Conservation (phyloP, 2,888 invertebrate species). For the Amiota communis region DNA sequence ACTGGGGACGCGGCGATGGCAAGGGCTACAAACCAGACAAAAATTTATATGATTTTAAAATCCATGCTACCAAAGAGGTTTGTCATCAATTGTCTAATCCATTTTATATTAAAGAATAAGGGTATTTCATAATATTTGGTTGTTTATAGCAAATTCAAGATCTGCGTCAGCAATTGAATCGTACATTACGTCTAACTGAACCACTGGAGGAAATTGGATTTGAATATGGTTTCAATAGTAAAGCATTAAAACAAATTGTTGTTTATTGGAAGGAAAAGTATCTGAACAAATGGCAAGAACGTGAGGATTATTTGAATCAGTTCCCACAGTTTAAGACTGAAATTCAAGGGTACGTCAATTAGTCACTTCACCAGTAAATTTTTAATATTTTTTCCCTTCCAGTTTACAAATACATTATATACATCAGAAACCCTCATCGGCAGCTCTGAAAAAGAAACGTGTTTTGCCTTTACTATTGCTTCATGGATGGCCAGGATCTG, state of each 20-base stretch:
- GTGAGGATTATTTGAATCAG: constrained; percentile 80
- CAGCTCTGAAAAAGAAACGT: constrained; percentile 63
- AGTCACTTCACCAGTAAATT: background rate
- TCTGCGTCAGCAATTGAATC: constrained; percentile 77
- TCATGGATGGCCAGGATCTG: constrained; percentile 92
- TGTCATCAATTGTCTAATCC: background rate
- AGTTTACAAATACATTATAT: constrained; percentile 81
- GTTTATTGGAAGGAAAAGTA: constrained; percentile 87
- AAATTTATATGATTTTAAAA: constrained; percentile 58
- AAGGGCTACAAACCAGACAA: constrained; percentile 63
- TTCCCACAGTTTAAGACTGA: constrained; percentile 84
- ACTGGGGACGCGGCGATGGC: constrained; percentile 69
- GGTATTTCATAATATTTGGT: background rate
- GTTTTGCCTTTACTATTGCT: constrained; percentile 81
- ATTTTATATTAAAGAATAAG: background rate
- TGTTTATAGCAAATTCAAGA: constrained; percentile 73
- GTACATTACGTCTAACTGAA: constrained; percentile 74
- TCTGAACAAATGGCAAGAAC: constrained; percentile 78
- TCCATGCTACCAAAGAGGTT: constrained; percentile 54
- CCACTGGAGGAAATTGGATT: constrained; percentile 81
- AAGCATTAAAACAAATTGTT: constrained; percentile 79
- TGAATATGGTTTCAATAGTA: constrained; percentile 86
- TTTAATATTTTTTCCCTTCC: background rate
- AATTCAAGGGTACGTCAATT: constrained; percentile 76
- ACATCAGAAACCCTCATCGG: constrained; percentile 75